A percentile compares a stretch with the other conserved stretches of the same genome.
Conservation (phyloP, 2,113 vertebrate species). For the Diphyllodes magnificus region DNA sequence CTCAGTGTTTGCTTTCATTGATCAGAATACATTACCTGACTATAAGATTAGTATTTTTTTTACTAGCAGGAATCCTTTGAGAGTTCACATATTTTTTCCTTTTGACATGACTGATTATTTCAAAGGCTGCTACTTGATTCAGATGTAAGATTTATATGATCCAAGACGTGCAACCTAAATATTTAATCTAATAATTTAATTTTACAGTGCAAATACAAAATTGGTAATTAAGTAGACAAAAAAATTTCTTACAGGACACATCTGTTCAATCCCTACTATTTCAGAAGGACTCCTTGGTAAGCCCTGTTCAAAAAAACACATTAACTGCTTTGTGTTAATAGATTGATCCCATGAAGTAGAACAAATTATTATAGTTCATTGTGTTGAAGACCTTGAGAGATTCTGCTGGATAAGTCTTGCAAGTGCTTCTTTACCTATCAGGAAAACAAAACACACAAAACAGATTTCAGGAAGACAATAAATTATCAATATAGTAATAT, state of each 20-base stretch:
- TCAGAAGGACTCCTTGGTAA: not conserved
- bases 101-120: not conserved
- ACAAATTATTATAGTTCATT: conserved; percentile 84
- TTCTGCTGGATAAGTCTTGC: conserved; percentile 87
- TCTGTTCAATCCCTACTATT: not conserved
- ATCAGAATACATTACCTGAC: not conserved
- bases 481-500: not conserved
- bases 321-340: not conserved
- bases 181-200: not conserved
- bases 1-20: not conserved
- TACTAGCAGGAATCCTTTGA: not conserved
- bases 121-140: not conserved
- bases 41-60: not conserved
- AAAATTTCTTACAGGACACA: not conserved
- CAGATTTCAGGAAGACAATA: not conserved
- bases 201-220: conserved; percentile 14
- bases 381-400: conserved; percentile 87
- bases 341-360: not conserved
- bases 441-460: not conserved
- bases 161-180: not conserved
- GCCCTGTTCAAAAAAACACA: not conserved
- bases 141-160: not conserved
- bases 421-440: conserved; percentile 93
- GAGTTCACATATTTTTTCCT: not conserved
- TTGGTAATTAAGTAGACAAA: not conserved